phyloP scores from a whole-genome alignment of 2,888 invertebrate species.

The Liopterus haemorrhoidalis region DNA sequence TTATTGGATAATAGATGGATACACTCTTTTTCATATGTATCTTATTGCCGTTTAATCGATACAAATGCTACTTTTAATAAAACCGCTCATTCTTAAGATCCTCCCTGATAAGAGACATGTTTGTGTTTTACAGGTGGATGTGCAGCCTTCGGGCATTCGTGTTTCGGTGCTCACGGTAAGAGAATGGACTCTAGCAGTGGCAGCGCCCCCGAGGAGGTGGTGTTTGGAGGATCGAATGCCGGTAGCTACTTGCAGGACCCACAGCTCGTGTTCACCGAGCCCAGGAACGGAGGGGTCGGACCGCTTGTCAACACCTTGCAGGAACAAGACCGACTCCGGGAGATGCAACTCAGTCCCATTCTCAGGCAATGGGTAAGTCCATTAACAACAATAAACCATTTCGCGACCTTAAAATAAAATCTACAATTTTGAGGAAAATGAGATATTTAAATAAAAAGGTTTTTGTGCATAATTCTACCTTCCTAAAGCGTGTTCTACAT shows the following conservation, averaged over 20 bases:
- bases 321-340: conserved; percentile 25
- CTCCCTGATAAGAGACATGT: too few relatives aligned
- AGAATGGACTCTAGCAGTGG: conserved; percentile 42
- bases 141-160: conserved; percentile 66
- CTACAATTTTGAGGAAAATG: neutral
- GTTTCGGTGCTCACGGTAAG: conserved; percentile 71
- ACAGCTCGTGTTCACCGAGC: conserved; percentile 37
- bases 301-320: conserved; percentile 22
- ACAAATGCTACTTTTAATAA: too few relatives aligned
- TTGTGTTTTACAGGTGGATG: conserved; percentile 62
- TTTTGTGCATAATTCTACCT: conserved; percentile 2
- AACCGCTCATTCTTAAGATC: too few relatives aligned
- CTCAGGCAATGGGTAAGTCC: conserved; percentile 45
- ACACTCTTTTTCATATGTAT: too few relatives aligned
- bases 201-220: conserved; percentile 41
- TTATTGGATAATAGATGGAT: too few relatives aligned
- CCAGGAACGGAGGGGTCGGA: conserved; percentile 32
- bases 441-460: neutral
- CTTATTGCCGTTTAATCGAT: too few relatives aligned
- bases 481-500: conserved; percentile 1
- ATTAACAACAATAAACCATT: conserved; percentile 4
- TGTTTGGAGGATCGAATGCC: conserved; percentile 34
- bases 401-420: conserved; percentile 3
- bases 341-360: conserved; percentile 40
- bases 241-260: conserved; percentile 36